Conservation (phyloP, 2,113 vertebrate species). For the Puma concolor region DNA sequence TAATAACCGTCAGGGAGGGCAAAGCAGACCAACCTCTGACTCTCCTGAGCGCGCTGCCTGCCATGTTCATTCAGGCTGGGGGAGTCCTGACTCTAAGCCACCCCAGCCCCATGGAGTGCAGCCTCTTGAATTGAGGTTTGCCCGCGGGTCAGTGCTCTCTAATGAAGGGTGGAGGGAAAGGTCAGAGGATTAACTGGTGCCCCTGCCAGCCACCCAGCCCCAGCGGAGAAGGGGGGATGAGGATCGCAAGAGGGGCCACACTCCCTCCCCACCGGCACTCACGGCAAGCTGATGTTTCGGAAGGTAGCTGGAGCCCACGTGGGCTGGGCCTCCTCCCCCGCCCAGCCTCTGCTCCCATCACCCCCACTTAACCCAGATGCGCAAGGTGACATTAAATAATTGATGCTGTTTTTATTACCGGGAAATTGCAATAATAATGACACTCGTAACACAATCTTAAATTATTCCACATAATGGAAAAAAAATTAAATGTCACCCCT, state of each 20-base stretch:
- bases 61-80: fast-evolving
- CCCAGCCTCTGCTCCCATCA: background rate
- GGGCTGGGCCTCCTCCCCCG: background rate
- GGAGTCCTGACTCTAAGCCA: background rate
- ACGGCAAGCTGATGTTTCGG: fast-evolving
- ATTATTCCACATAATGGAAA: constrained; percentile 72
- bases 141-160: background rate
- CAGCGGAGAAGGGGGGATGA: background rate
- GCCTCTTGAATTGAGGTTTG: background rate
- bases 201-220: background rate
- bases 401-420: constrained; percentile 66
- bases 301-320: background rate
- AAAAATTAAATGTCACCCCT: constrained; percentile 60
- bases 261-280: too few species aligned
- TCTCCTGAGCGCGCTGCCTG: background rate
- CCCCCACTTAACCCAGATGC: constrained; percentile 54
- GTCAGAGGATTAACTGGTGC: background rate
- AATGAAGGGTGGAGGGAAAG: background rate
- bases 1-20: fast-evolving
- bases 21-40: background rate
- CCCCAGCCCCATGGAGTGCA: background rate
- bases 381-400: constrained; percentile 48
- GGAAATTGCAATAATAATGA: constrained; percentile 53
- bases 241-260: fast-evolving
- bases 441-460: constrained; percentile 41